Conservation (phyloP, 1,140 invertebrate species). For the Galendromus occidentalis region DNA sequence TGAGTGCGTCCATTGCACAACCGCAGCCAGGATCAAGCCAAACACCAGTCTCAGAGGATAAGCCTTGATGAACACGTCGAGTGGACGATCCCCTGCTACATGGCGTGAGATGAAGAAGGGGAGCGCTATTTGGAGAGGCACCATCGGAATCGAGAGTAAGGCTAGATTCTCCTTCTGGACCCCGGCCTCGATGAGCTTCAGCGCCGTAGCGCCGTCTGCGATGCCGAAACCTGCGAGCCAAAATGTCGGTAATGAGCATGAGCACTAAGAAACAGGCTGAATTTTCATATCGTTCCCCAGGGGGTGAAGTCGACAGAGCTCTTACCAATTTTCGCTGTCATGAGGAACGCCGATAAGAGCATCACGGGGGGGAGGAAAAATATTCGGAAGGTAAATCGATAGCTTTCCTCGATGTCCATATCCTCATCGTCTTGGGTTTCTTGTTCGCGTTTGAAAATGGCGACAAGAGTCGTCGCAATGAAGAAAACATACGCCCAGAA, state of each 20-base stretch:
- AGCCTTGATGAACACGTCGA: conserved; percentile 69
- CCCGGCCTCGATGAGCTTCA: conserved; percentile 85
- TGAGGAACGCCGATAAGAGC: conserved; percentile 48
- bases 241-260: background rate
- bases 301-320: background rate
- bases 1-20: conserved; percentile 58
- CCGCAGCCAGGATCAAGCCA: conserved; percentile 52
- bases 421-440: conserved; percentile 31
- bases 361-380: conserved; percentile 58
- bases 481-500: conserved; percentile 91
- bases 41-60: conserved; percentile 67
- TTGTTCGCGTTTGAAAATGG: conserved; percentile 68
- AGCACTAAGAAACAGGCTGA: background rate
- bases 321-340: conserved; percentile 53
- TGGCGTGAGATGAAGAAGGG: conserved; percentile 71
- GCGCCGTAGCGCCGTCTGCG: conserved; percentile 75
- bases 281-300: too few relatives aligned
- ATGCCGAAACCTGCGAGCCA: conserved; percentile 74
- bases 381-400: conserved; percentile 60
- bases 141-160: conserved; percentile 66
- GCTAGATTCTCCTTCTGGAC: conserved; percentile 88
- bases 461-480: conserved; percentile 67
- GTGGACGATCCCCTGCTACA: conserved; percentile 62
- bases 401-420: conserved; percentile 51
- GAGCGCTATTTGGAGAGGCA: conserved; percentile 82